These are phyloP conservation scores for Megastigmus dorsalis DNA, from an alignment of 2,888 invertebrate species.

Conservation along the genomic window DNA sequence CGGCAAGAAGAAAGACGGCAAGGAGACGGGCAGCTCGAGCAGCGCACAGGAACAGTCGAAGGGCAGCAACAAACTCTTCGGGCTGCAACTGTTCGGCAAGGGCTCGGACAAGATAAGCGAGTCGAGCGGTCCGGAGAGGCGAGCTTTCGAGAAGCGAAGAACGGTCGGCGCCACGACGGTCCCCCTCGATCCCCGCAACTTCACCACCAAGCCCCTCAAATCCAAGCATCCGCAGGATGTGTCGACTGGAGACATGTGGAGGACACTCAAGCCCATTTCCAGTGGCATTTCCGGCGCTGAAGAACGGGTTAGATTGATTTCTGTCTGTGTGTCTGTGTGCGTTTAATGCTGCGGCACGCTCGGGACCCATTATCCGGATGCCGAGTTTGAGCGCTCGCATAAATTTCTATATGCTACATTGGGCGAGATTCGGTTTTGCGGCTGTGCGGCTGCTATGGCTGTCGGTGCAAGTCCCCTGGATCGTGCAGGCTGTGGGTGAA, in stretches of 20 bases:
- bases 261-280: conserved; percentile 80
- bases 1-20: conserved; percentile 60
- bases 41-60: conserved; percentile 70
- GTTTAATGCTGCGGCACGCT: too few species aligned
- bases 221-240: conserved; percentile 74
- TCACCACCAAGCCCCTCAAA: conserved; percentile 79
- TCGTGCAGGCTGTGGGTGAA: too few species aligned
- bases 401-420: not conserved
- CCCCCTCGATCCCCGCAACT: conserved; percentile 80
- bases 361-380: too few species aligned
- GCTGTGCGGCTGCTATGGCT: too few species aligned
- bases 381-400: not conserved
- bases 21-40: not conserved
- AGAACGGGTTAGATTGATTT: conserved; percentile 73
- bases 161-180: conserved; percentile 83
- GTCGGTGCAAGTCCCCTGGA: too few species aligned
- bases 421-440: not conserved
- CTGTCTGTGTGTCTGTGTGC: too few species aligned
- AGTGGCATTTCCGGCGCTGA: conserved; percentile 79
- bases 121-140: conserved; percentile 73
- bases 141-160: conserved; percentile 79
- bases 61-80: conserved; percentile 70
- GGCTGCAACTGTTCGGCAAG: conserved; percentile 76
- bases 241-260: conserved; percentile 84
- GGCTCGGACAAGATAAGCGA: conserved; percentile 76